Conservation (phyloP, 1,140 invertebrate species). For the Belonocnema kinseyi region DNA sequence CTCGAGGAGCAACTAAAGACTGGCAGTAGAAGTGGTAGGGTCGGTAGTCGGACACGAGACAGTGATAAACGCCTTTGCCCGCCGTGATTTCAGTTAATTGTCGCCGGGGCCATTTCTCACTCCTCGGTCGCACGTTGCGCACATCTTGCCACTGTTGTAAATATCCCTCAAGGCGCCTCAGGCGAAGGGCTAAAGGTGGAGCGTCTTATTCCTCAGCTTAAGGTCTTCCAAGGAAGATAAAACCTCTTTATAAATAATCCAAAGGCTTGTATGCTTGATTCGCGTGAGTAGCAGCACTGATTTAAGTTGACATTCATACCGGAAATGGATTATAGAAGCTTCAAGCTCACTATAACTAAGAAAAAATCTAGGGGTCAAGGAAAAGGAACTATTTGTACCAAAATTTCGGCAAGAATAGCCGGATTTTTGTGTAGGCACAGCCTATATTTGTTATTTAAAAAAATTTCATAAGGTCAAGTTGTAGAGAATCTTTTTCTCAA, state of each 20-base stretch:
- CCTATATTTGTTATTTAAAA: too few species aligned
- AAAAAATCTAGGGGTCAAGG: too few species aligned
- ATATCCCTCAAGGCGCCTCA: conserved; percentile 61
- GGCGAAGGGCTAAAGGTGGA: conserved; percentile 60
- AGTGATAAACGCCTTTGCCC: conserved; percentile 63
- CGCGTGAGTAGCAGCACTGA: conserved; percentile 35
- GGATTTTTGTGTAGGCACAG: too few species aligned
- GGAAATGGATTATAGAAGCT: conserved; percentile 43
- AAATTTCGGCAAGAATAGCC: too few species aligned
- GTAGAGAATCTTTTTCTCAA: too few species aligned
- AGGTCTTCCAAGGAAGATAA: conserved; percentile 15
- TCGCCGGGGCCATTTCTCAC: conserved; percentile 65
- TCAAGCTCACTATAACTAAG: too few species aligned
- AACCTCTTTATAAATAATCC: conserved; percentile 34
- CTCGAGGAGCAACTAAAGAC: conserved; percentile 29
- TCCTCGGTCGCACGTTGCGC: conserved; percentile 50
- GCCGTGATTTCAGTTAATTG: conserved; percentile 69
- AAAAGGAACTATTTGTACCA: too few species aligned
- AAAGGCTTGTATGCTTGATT: neutral
- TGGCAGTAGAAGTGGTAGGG: conserved; percentile 33
- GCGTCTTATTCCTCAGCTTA: conserved; percentile 60
- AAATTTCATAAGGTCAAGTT: too few species aligned
- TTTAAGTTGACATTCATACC: conserved; percentile 33
- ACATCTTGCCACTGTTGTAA: conserved; percentile 56
- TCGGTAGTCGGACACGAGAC: conserved; percentile 55